A percentile compares a stretch with the other conserved stretches of the same genome.
These are phyloP conservation scores for Lynx canadensis DNA, from an alignment of 2,113 vertebrate species.

Conservation along the genomic window DNA sequence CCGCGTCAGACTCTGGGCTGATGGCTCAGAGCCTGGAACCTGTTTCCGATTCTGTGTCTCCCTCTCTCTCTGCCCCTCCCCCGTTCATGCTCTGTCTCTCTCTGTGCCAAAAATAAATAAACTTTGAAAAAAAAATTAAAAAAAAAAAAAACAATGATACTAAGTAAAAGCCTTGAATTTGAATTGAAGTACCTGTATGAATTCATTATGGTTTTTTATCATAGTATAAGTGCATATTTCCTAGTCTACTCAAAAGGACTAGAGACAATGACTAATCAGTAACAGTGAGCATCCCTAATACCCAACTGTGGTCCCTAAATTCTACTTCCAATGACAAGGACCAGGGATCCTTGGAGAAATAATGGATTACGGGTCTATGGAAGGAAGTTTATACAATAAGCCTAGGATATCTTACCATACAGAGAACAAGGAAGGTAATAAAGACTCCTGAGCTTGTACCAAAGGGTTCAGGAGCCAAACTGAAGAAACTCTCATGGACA, in stretches of 20 bases:
- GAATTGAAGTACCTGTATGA: neutral
- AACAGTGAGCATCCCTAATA: neutral
- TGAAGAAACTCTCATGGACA: neutral
- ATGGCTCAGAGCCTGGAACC: too few relatives aligned
- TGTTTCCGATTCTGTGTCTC: too few relatives aligned
- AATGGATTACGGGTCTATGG: neutral
- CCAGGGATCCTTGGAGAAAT: neutral
- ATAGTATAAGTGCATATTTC: neutral
- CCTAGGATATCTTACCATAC: neutral
- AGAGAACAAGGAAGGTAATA: neutral
- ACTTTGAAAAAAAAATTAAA: too few relatives aligned
- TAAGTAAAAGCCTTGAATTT: neutral
- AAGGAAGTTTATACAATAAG: neutral
- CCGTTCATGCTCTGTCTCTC: too few relatives aligned
- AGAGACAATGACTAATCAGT: neutral
- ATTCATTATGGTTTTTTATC: neutral
- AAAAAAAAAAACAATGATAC: too few relatives aligned
- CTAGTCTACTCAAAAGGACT: neutral
- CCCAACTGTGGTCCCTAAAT: neutral
- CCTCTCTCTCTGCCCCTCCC: too few relatives aligned
- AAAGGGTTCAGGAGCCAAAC: neutral
- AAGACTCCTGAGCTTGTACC: neutral
- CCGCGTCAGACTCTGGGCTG: too few relatives aligned
- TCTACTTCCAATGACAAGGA: neutral
- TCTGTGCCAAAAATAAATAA: too few relatives aligned